Base-by-base conservation (phyloP, 2,888 invertebrate genomes). In the Habrosyne pyritoides region DNA sequence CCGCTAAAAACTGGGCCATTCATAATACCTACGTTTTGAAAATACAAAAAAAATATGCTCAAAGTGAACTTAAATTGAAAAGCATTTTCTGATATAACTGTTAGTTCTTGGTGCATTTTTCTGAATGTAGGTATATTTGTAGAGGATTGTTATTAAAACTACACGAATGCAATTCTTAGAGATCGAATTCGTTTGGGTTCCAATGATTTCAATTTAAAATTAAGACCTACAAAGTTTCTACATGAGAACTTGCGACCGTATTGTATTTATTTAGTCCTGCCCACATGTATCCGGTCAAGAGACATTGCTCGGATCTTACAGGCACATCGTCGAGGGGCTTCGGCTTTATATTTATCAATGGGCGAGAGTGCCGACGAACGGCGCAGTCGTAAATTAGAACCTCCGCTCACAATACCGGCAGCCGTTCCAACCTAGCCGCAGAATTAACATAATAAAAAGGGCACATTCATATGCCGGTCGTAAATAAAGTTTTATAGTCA, bases 361-460 rank as follows among this genome's bases (percentile, higher is more conserved):
- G 53, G 58, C 55, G 59, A 48, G 54, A 54, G 56, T 58, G 57
- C 62, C 60, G 53, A 57, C 56, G 63, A 60, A 71, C 69, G 59
- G 60, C 72, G 63, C 61, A 60, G 62, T 66, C 85, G 81, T 89
- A 89, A 87, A 89, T 89, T 85, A 86, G 79, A 76, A 67, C 73
- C 75, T 73, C 67, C 69, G 71, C 62, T 64, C 66, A 80, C 79
- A 79, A 80, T 78, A 71, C 73, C 71, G 67, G 75, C 60, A 61
- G 58, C 66, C 62, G 54, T 42, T 42, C 42, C 18, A 42, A 50
- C 50, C 64, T 61, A 72, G 72, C 81, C 83, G 71, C 81, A 73
- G 79, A 84, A 89, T 90, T 90, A 87, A 86, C 90, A 89, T 90
- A 88, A 90, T 87, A 90, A 90, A 89, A 88, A 87, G 84, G 84